Percentiles rank a stretch among this genome's conserved stretches.
Evolutionary conservation across 2,888 invertebrate genomes (phyloP).

Genomic region (Conops quadrifasciatus): DNA sequence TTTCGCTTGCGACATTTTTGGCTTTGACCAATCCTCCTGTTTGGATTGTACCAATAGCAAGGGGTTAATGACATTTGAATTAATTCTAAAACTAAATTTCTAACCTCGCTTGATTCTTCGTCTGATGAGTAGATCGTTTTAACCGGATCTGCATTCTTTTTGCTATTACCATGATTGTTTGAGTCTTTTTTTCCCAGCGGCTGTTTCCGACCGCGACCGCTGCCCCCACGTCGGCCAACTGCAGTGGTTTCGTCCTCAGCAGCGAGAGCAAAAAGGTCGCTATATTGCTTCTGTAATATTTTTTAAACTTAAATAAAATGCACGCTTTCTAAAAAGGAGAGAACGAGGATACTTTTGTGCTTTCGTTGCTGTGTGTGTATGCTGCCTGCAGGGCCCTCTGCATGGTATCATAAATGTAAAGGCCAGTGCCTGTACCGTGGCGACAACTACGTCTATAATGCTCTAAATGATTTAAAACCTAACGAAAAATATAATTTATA

Average conservation of each 20-base stretch:
- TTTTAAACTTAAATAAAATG: constrained; percentile 41
- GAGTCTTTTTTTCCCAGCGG: constrained; percentile 68
- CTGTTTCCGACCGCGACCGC: constrained; percentile 71
- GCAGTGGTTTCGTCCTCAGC: constrained; percentile 84
- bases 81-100: constrained; percentile 1
- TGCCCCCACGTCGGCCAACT: constrained; percentile 71
- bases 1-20: constrained; percentile 80
- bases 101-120: constrained; percentile 83
- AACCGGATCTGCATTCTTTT: constrained; percentile 65
- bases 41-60: constrained; percentile 43
- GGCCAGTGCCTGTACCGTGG: constrained; percentile 73
- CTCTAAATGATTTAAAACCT: constrained; percentile 91
- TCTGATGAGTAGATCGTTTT: constrained; percentile 76
- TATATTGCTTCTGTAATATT: constrained; percentile 78
- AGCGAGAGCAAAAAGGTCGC: constrained; percentile 87
- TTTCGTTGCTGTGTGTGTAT: constrained; percentile 86
- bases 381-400: constrained; percentile 90
- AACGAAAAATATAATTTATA: neutral
- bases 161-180: constrained; percentile 64
- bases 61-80: constrained; percentile 28
- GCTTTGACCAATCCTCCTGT: constrained; percentile 91
- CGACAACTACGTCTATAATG: constrained; percentile 81
- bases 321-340: constrained; percentile 5
- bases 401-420: constrained; percentile 90
- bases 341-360: constrained; percentile 72